Base-by-base conservation (phyloP, 2,797 vertebrate species). In the Ataeniobius toweri region DNA sequence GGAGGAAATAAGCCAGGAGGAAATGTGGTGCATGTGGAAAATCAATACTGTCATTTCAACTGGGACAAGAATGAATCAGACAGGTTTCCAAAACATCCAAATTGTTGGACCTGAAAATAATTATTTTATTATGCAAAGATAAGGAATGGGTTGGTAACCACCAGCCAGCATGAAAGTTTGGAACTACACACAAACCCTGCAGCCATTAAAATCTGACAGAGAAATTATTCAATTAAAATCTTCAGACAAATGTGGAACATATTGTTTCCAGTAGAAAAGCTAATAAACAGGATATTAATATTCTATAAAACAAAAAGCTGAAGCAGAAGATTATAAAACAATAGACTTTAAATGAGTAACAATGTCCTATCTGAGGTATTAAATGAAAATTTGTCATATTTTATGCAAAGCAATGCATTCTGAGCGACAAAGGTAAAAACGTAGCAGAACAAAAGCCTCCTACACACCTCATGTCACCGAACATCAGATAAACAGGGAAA, bases 401-500 rank as follows among this genome's bases (percentile, higher is more conserved):
- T 44, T 46, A 68, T 68, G 65, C 65, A 68, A 68, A 68, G 39
- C 24, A 44, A 24, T n/a, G 22, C 39, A 44, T 9, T 67, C 63
- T 67, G 36, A 67, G 63, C 36, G 41, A 24, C 65, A 77, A 31
- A 74, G 63, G 59, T 46, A 58, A 59, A 71, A 71, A 50, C 3
- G 51, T 12, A 50, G 41, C 51, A 61, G 61, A 81, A 84, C 36
- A 78, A 80, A 82, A 63, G 69, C 84, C 79, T 85, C 89, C 91
- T 46, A 68, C 39, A 44, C 65, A 44, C 65, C 39, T 24, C 44
- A 39, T 68, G 65, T 22, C 65, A 44, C 39, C 5, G 3, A 67
- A 36, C 63, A 9, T 22, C 36, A 44, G 65, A 44, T 68, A 22
- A 68, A 68, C n/a, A 68, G 0, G 10, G 24, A 67, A 24, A 14